These are phyloP conservation scores for Tetrax tetrax DNA, from an alignment of 2,113 vertebrate species.

Conservation along the genomic window DNA sequence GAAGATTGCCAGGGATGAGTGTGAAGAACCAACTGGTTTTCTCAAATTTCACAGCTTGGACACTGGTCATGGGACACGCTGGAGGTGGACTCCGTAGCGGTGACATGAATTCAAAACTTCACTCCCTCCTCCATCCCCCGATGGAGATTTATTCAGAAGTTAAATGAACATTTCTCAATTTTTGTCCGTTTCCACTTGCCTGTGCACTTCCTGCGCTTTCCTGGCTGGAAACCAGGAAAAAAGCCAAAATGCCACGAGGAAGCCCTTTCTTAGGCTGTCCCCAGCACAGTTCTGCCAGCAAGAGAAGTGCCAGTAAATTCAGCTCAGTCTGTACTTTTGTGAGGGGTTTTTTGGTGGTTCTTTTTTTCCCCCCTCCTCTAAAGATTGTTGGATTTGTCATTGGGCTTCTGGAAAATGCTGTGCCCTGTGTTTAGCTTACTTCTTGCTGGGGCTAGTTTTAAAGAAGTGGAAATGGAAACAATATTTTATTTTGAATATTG, in stretches of 20 bases:
- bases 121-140: not conserved
- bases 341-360: not conserved
- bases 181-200: not conserved
- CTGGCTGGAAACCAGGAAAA: slow-evolving; percentile 51
- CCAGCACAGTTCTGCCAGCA: slow-evolving; percentile 29
- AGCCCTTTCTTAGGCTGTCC: slow-evolving; percentile 41
- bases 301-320: slow-evolving; percentile 31
- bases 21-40: slow-evolving; percentile 24
- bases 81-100: fast-evolving
- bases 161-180: slow-evolving; percentile 2
- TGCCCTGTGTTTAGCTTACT: slow-evolving; percentile 59
- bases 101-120: not conserved
- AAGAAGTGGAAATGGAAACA: not conserved
- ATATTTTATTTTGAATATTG: not conserved
- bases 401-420: slow-evolving; percentile 10
- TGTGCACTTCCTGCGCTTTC: slow-evolving; percentile 35
- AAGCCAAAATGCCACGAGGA: slow-evolving; percentile 44
- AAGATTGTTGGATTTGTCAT: not conserved
- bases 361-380: not conserved
- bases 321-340: slow-evolving; percentile 52
- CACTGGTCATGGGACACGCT: not conserved
- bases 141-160: not conserved
- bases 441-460: slow-evolving; percentile 32
- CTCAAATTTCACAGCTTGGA: not conserved
- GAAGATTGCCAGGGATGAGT: slow-evolving; percentile 54